Base-by-base conservation (phyloP, 2,797 vertebrate genomes). In the Chelidonichthys spinosus region DNA sequence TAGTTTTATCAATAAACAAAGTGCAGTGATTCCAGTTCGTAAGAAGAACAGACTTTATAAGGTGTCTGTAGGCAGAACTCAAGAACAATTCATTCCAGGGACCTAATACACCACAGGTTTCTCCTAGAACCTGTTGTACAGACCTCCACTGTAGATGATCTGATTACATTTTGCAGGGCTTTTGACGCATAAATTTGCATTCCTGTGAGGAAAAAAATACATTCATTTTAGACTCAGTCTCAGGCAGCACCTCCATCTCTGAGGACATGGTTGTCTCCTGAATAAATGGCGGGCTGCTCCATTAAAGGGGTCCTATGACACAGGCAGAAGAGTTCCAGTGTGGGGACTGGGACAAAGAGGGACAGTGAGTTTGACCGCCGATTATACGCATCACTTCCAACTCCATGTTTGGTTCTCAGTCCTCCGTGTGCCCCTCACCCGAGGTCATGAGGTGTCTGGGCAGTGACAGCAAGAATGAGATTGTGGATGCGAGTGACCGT, bases 381-480 rank as follows among this genome's bases (percentile, higher is more conserved):
- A 72, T 85, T 84, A 66, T 72, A 64, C 71, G 69, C 73, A 72
- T 86, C 76, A 68, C 63, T 36, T 83, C 52, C 74, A 68, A 66
- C 63, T 69, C 43, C 43, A 17, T 52, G 8, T 64, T 70, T 70
- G 74, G 54, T 64, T 59, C 4, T 56, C 74, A 63, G 71, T 76
- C 68, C 56, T 62, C 67, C 32, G 10, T 79, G 70, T 77, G 47
- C 52, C 64, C 25, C 67, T 81, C 68, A 65, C 74, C 71, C 67
- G 15, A 1, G 17, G 68, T 75, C 73, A 69, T 15, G 14, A 36
- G 70, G 68, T 69, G 72, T 78, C 58, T 81, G 82, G 76, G 69
- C 69, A 76, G 74, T 89, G 86, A 90, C 84, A 71, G 49, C 58
- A 74, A 87, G 69, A 82, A 84, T 65, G 8, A 55, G 66, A 72